Conservation (phyloP, 1,140 invertebrate genomes). For the Ceratina japonica region DNA sequence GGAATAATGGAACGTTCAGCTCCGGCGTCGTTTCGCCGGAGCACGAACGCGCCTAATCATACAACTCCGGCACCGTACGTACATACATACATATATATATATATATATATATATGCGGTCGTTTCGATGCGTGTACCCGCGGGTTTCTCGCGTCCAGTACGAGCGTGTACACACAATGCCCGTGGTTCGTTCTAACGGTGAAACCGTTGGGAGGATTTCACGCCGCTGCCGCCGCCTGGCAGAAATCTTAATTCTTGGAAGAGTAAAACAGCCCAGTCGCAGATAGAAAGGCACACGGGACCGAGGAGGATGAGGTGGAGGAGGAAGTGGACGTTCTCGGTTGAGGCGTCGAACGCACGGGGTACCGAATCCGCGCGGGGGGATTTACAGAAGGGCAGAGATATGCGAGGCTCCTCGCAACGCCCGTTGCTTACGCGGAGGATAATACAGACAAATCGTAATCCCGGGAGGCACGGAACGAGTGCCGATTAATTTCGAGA, state of each 20-base stretch:
- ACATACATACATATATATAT: too few species aligned
- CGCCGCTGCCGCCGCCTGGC: slow-evolving; percentile 36
- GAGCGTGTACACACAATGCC: slow-evolving; percentile 52
- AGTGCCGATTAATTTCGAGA: slow-evolving; percentile 76
- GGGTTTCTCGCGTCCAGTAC: slow-evolving; percentile 47
- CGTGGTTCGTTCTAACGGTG: slow-evolving; percentile 58
- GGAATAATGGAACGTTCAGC: slow-evolving; percentile 38
- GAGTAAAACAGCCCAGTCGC: slow-evolving; percentile 20
- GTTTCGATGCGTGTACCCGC: slow-evolving; percentile 54
- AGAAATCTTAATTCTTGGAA: slow-evolving; percentile 68
- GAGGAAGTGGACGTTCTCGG: not conserved
- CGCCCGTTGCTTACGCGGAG: slow-evolving; percentile 39
- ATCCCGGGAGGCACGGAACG: slow-evolving; percentile 71
- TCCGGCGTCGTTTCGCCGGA: slow-evolving; percentile 43
- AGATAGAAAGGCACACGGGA: slow-evolving; percentile 30
- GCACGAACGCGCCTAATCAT: slow-evolving; percentile 57
- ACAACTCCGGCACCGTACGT: slow-evolving; percentile 19
- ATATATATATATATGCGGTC: slow-evolving; percentile 1
- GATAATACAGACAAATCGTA: slow-evolving; percentile 78
- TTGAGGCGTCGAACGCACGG: not conserved
- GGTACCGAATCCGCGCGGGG: not conserved
- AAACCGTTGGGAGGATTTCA: slow-evolving; percentile 62
- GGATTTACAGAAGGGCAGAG: not conserved
- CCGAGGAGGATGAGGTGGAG: not conserved
- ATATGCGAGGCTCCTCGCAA: slow-evolving; percentile 14